Conservation (phyloP, 2,888 invertebrate species). For the Halictus ligatus region DNA sequence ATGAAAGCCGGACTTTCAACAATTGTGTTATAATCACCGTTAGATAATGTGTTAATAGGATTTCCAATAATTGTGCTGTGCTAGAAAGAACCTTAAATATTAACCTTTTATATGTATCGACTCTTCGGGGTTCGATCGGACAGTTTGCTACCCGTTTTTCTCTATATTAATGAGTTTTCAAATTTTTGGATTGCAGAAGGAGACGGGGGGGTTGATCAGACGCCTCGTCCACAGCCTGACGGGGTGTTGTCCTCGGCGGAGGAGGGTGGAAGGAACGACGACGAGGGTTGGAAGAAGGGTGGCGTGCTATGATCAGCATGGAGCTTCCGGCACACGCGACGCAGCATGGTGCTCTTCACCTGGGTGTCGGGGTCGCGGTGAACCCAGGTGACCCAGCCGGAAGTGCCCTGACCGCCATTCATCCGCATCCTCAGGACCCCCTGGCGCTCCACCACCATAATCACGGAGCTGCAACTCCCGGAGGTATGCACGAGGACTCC, state of each 20-base stretch:
- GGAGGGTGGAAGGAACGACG: constrained; percentile 73
- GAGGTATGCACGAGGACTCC: constrained; percentile 83
- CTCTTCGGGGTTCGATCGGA: background rate
- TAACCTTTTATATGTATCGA: too few species aligned
- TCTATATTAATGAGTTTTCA: background rate
- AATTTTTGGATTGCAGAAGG: constrained; percentile 35
- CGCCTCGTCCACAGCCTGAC: constrained; percentile 76
- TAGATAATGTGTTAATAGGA: too few species aligned
- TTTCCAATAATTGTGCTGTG: too few species aligned
- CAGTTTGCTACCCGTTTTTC: too few species aligned
- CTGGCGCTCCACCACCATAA: constrained; percentile 81
- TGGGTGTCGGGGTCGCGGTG: constrained; percentile 78
- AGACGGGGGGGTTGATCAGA: constrained; percentile 65
- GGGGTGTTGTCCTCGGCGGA: constrained; percentile 75
- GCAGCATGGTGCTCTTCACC: constrained; percentile 82
- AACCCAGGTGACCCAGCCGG: constrained; percentile 81
- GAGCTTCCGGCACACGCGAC: constrained; percentile 82
- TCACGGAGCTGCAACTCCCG: constrained; percentile 78
- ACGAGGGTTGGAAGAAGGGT: constrained; percentile 77
- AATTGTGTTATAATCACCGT: too few species aligned
- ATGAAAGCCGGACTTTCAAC: too few species aligned
- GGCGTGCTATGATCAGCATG: constrained; percentile 83
- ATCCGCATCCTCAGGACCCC: constrained; percentile 81
- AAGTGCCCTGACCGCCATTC: constrained; percentile 79
- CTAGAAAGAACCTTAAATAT: too few species aligned